phyloP scores from a whole-genome alignment of 2,888 invertebrate genomes.

The Strigamia crassipes region DNA sequence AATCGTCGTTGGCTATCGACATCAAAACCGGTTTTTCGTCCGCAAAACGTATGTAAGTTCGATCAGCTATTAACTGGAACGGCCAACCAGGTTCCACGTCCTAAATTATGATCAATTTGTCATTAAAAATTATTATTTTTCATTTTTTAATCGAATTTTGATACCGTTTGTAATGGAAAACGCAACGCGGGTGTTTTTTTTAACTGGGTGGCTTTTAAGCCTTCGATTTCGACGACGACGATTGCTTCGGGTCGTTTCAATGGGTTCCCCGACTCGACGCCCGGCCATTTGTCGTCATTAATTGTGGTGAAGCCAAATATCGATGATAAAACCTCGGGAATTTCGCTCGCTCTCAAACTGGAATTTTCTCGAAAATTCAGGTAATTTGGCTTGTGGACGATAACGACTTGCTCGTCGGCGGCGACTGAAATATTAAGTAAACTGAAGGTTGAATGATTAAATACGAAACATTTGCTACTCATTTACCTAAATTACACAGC shows the following conservation, averaged over 20 bases:
- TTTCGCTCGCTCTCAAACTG: conserved; percentile 60
- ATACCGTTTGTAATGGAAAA: conserved; percentile 48
- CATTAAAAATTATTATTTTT: neutral
- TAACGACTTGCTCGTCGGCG: conserved; percentile 25
- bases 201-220: conserved; percentile 60
- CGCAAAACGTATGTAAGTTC: conserved; percentile 52
- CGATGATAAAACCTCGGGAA: conserved; percentile 74
- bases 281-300: conserved; percentile 72
- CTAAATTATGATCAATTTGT: conserved; percentile 24
- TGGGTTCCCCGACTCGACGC: conserved; percentile 70
- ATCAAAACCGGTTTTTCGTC: conserved; percentile 51
- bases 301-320: conserved; percentile 74
- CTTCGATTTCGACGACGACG: conserved; percentile 73
- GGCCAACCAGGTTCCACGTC: conserved; percentile 48
- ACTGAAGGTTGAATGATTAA: neutral
- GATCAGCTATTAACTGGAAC: conserved; percentile 47
- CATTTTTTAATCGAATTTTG: neutral
- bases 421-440: neutral
- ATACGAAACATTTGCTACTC: neutral
- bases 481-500: neutral
- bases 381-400: conserved; percentile 19
- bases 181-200: conserved; percentile 3
- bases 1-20: conserved; percentile 51
- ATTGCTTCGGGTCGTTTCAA: conserved; percentile 75
- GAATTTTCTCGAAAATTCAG: neutral